Evolutionary conservation across 2,888 invertebrate species (phyloP), one percentile per base, ranked within the genome.

Genomic region (Tolmerus cingulatus): DNA sequence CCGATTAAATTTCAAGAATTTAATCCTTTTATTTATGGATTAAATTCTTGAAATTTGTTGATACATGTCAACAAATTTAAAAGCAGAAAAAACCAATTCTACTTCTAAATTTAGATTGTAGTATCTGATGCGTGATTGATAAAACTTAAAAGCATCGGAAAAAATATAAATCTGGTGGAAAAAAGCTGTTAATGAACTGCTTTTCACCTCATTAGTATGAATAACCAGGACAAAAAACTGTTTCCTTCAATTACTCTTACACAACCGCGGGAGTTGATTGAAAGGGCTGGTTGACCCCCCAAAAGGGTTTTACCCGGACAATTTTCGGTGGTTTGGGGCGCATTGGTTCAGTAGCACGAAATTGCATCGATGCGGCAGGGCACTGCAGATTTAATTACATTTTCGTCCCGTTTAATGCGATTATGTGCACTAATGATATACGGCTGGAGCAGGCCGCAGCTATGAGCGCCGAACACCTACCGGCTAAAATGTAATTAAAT

Each of bases 311-410:
- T n/a, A n/a, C 51, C 19, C 16, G 51, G n/a, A 51, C 51, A 19
- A 66, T 19, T 66, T 8, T 9, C 9, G 27, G 66, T 78, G 27
- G 76, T n/a, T 40, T n/a, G 12, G 9, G 37, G 43, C 78, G 78
- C 78, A 78, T 40, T 43, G 40, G 43, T 23, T 43, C 37, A 30
- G 55, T 79, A 55, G 23, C 55, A 55, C 46, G 55, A 55, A 81
- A 81, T 51, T 81, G 55, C 81, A 51, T 57, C 51, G 81, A 81
- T 81, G 81, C 81, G 55, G 88, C 88, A 88, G 86, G 77, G 84
- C 82, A 88, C 43, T 88, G 88, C 88, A 88, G 88, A 88, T 88
- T 88, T 88, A 88, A 88, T 88, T 88, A 88, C 88, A 88, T 88
- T 88, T 88, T 88, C 88, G 86, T 86, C 78, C 88, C 57, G 88